phyloP scores from a whole-genome alignment of 2,888 invertebrate species.

The Mythimna albipuncta region DNA sequence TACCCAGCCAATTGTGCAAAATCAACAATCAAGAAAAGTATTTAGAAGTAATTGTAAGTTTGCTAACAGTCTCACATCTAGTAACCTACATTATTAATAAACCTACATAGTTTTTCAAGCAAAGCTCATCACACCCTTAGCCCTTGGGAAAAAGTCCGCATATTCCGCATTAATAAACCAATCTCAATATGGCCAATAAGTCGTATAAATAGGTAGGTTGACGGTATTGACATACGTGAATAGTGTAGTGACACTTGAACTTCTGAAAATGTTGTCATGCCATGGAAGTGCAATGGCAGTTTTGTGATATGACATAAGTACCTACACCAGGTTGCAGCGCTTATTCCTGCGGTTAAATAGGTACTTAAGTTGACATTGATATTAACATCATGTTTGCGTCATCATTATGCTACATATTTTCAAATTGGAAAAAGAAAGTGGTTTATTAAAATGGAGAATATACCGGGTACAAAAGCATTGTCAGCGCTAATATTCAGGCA shows the following conservation, averaged over 20 bases:
- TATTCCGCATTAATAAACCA: constrained; percentile 28
- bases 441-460: constrained; percentile 5
- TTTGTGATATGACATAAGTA: too few relatives aligned
- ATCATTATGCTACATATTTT: not conserved
- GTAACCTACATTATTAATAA: too few relatives aligned
- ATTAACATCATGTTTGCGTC: too few relatives aligned
- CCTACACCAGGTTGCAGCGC: too few relatives aligned
- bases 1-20: constrained; percentile 15
- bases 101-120: not conserved
- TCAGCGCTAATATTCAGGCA: not conserved
- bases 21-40: not conserved
- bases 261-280: not conserved
- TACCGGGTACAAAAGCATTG: constrained; percentile 2
- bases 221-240: too few relatives aligned
- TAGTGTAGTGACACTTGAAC: not conserved
- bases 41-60: not conserved
- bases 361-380: too few relatives aligned
- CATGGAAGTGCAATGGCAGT: too few relatives aligned
- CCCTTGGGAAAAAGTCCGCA: not conserved
- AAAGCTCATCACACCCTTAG: constrained; percentile 3
- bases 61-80: not conserved
- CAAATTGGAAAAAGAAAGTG: constrained; percentile 12
- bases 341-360: too few relatives aligned
- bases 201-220: too few relatives aligned
- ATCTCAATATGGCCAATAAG: not conserved